Percentiles rank a stretch among this genome's conserved stretches.
Evolutionary conservation across 2,113 vertebrate genomes (phyloP).

Genomic region (Genyomyrus donnyi): DNA sequence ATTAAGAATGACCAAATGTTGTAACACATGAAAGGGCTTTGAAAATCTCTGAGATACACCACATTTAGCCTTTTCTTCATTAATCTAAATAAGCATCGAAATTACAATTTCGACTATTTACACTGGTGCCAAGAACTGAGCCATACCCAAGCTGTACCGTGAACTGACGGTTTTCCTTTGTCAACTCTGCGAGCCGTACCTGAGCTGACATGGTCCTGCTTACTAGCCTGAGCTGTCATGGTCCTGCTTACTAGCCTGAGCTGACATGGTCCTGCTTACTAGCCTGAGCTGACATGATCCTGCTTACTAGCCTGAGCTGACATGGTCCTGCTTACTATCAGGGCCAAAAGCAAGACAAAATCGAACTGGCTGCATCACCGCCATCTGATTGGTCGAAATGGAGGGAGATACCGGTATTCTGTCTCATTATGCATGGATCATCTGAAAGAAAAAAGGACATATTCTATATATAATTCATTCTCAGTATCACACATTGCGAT

Average conservation of each 20-base stretch:
- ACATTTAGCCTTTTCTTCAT: not conserved
- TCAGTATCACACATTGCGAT: not conserved
- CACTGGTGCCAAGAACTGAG: not conserved
- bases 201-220: not conserved
- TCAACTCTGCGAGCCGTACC: not conserved
- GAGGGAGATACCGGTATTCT: not conserved
- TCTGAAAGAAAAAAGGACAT: not conserved
- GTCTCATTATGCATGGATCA: not conserved
- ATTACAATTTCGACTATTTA: not conserved
- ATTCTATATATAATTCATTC: not conserved
- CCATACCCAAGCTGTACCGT: not conserved
- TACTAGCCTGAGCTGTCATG: not conserved
- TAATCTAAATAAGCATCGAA: not conserved
- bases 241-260: not conserved
- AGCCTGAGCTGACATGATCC: not conserved
- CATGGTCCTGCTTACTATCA: not conserved
- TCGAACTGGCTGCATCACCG: not conserved
- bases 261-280: not conserved
- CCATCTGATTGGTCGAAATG: not conserved
- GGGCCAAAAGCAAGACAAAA: not conserved
- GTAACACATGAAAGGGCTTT: not conserved
- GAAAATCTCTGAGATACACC: not conserved
- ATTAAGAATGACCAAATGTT: not conserved
- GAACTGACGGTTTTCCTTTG: not conserved
- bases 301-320: not conserved